phyloP scores from a whole-genome alignment of 2,113 vertebrate genomes.

The Centrocercus urophasianus region DNA sequence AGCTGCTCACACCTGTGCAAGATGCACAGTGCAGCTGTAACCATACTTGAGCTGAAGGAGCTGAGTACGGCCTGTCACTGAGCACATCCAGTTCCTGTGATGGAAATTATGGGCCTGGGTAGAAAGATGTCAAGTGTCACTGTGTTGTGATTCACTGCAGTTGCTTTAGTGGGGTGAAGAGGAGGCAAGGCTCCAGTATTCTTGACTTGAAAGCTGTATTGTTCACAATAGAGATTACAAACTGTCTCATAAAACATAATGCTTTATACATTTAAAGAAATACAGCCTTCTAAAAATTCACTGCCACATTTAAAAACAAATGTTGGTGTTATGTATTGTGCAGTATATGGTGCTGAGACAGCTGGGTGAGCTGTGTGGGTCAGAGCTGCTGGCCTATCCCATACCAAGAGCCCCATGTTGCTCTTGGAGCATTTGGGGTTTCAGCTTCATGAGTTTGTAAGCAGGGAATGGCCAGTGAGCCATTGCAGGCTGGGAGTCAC shows the following conservation, averaged over 20 bases:
- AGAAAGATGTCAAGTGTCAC: neutral
- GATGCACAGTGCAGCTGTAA: neutral
- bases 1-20: neutral
- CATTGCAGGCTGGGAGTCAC: neutral
- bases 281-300: neutral
- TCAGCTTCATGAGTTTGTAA: neutral
- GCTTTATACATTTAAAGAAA: neutral
- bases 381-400: neutral
- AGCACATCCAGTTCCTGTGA: neutral
- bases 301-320: neutral
- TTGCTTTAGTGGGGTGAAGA: neutral
- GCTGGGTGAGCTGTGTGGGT: neutral
- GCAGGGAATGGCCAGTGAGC: neutral
- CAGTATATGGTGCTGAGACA: neutral
- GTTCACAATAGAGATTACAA: neutral
- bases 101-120: neutral
- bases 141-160: neutral
- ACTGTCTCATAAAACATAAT: neutral
- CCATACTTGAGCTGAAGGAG: neutral
- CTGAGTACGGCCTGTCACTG: neutral
- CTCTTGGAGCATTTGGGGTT: rapidly evolving
- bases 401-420: neutral
- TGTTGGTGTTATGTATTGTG: neutral
- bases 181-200: neutral
- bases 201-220: neutral